Evolutionary conservation across 2,797 vertebrate species (phyloP), one percentile per base, ranked within the genome.

Genomic region (Garrulus glandarius): DNA sequence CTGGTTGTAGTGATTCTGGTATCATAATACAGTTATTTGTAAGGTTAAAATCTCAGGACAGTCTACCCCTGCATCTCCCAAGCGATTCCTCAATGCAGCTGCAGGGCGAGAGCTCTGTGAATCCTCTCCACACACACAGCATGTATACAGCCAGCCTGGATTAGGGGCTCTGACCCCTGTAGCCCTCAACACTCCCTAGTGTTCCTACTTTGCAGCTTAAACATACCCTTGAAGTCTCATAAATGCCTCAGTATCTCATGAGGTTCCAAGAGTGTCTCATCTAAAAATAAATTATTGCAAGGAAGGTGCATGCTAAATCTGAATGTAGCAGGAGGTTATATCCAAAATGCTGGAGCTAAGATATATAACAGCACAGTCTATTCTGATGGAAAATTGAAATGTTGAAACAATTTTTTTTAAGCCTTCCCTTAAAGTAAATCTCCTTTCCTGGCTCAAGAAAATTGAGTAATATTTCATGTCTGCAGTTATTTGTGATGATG

Each of bases 391-490:
- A 94, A 91, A 96, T 37, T 95, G 89, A 93, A 94, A 93, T 86
- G 87, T 70, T 96, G 84, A 92, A 97, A 92, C 41, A 69, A 21
- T 30, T 69, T 85, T 86, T 93, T 92, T 93, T 84, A 93, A 93
- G 61, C 37, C 44, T 90, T 91, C 47, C 55, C 55, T 92, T 93
- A 92, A 81, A 95, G 89, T 92, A 91, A 96, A 94, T 50, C 65
- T 92, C 57, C 79, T 75, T 84, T 88, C 24, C 69, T 60, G 34
- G 57, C 69, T 84, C 46, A 65, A 90, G 87, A 88, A 96, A 96
- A 95, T 92, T 90, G 93, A 92, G 76, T 87, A 88, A 84, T 92
- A 94, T 94, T 96, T 96, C 92, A 93, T 41, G 79, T 46, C 94
- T 92, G 21, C 36, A 63, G 83, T 96, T 93, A 93, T 95, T 95